phyloP scores from a whole-genome alignment of 2,888 invertebrate genomes.

The Drosophila nigricruria region DNA sequence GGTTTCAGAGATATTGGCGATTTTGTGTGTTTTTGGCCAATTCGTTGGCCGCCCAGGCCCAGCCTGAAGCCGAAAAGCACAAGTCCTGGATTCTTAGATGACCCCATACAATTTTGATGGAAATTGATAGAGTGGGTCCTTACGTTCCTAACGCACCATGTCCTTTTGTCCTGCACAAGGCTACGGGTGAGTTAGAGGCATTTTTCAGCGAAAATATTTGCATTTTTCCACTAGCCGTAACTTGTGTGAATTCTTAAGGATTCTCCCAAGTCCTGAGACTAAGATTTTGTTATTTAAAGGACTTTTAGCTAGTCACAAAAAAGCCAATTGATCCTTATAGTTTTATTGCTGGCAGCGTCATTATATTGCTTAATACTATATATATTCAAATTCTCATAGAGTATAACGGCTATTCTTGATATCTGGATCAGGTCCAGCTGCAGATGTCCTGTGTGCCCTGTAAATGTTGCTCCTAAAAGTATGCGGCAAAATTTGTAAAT shows the following conservation, averaged over 20 bases:
- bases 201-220: neutral
- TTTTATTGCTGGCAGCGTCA: neutral
- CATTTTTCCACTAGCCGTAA: neutral
- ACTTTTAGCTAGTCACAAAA: neutral
- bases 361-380: no score
- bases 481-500: neutral
- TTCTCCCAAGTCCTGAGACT: neutral
- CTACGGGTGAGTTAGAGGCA: neutral
- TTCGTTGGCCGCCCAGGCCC: neutral
- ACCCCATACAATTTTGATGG: neutral
- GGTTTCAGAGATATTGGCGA: neutral
- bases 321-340: neutral
- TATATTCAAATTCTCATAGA: no score
- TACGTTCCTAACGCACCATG: neutral
- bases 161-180: conserved; percentile 9
- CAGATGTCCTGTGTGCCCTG: neutral
- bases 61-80: neutral
- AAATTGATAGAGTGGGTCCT: neutral
- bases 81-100: neutral
- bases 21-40: conserved; percentile 6
- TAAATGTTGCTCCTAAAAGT: neutral
- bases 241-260: neutral
- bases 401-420: no score
- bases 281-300: neutral
- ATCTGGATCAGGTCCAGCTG: neutral